Base-by-base conservation (phyloP, 2,113 vertebrate species). In the Xyrauchen texanus region DNA sequence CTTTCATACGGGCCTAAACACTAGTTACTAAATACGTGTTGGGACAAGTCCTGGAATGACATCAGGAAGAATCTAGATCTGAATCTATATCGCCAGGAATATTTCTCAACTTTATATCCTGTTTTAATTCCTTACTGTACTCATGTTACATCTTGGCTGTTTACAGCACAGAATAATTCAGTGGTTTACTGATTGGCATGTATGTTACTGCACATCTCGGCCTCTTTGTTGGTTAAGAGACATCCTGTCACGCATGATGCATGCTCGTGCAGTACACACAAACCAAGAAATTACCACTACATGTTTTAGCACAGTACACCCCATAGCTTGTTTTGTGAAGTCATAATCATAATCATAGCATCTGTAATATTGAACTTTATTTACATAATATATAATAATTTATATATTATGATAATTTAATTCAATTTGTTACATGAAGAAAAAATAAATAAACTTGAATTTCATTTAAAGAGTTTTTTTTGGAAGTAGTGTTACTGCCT, bases 41-140 rank as follows among this genome's bases (percentile, higher is more conserved):
- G 45, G 47, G n/a, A 67, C 65, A 49, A 67, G 45, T 67, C n/a
- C 45, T 67, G 45, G n/a, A 49, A 49, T 67, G 46, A 6, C 45
- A 47, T 66, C 64, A 66, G 44, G 12, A 34, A 46, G 8, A 15
- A 66, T 47, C 7, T 12, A 9, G n/a, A 13, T 67, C 8, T 49
- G 0, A 0, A 2, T 45, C 7, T 16, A n/a, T 4, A 46, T 47
- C 13, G 21, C 1, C 13, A 4, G 4, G 8, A 15, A 16, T 10
- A 47, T 49, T 47, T 67, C n/a, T 47, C 13, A 47, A 5, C 45
- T 66, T 66, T 47, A 47, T 7, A 10, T 7, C 9, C 10, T 9
- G 10, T 4, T 46, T 65, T 46, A 65, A 65, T 34, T 34, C 21
- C 21, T 34, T n/a, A 4, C 7, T 67, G 44, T 47, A 12, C 7